Percentiles rank a stretch among this genome's conserved stretches.
Evolutionary conservation across 2,888 invertebrate genomes (phyloP).

Genomic region (Lacanobia oleracea): DNA sequence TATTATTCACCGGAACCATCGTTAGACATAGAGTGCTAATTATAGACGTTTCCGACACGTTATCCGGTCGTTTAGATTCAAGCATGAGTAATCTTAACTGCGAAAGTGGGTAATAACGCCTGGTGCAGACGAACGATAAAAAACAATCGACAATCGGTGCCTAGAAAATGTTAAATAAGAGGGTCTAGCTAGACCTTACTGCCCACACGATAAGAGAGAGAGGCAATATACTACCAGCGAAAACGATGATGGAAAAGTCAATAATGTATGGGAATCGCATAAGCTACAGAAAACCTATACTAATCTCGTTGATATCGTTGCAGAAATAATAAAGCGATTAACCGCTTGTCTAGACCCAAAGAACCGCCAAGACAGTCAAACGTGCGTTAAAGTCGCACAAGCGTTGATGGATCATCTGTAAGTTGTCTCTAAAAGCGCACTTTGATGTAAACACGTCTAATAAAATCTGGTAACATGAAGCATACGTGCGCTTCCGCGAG

Average conservation of each 20-base stretch:
- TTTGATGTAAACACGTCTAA: neutral
- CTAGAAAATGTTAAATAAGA: neutral
- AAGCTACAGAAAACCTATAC: neutral
- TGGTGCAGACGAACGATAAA: conserved; percentile 21
- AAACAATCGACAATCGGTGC: neutral
- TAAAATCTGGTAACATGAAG: neutral
- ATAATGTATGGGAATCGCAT: neutral
- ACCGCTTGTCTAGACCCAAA: too few relatives aligned
- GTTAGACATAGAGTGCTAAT: conserved; percentile 41
- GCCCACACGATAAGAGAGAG: too few relatives aligned
- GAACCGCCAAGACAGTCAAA: neutral
- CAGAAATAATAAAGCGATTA: neutral
- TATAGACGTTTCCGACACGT: conserved; percentile 54
- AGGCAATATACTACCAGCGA: neutral
- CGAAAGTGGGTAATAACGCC: conserved; percentile 51
- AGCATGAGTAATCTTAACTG: conserved; percentile 52
- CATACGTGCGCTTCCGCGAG: neutral
- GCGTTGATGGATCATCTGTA: neutral
- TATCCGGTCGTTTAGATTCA: conserved; percentile 58
- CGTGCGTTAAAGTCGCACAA: neutral
- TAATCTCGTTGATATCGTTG: neutral
- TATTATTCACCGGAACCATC: conserved; percentile 37
- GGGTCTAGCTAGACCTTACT: neutral
- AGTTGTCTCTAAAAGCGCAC: neutral
- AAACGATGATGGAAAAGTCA: neutral